Evolutionary conservation across 2,797 vertebrate genomes (phyloP).

Genomic region (Clangula hyemalis): DNA sequence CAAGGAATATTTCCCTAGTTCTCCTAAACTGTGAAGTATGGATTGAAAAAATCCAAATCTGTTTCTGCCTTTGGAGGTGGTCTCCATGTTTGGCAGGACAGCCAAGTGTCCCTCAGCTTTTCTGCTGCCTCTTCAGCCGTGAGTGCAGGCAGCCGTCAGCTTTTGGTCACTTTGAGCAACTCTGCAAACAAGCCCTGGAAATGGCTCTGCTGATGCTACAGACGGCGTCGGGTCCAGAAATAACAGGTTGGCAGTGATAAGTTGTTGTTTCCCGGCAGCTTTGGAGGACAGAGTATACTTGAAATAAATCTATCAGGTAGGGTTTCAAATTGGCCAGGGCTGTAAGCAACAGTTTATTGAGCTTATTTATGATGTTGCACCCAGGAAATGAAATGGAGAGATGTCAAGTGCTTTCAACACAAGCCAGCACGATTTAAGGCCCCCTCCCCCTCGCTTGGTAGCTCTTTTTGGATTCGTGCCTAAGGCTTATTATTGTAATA

Average conservation of each 20-base stretch:
- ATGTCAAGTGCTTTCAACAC: conserved; percentile 52
- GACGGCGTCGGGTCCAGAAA: not conserved
- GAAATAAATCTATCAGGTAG: conserved; percentile 61
- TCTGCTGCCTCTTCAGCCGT: not conserved
- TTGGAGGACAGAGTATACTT: conserved; percentile 43
- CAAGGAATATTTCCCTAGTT: not conserved
- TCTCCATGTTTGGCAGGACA: not conserved
- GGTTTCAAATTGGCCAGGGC: conserved; percentile 37
- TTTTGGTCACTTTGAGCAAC: not conserved
- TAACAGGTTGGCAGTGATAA: conserved; percentile 38
- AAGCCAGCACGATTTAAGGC: conserved; percentile 30
- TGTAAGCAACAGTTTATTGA: conserved; percentile 51
- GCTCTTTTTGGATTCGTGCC: conserved; percentile 24
- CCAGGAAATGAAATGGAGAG: conserved; percentile 64
- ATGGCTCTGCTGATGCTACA: not conserved
- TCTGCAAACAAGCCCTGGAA: not conserved
- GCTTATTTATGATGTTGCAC: conserved; percentile 64
- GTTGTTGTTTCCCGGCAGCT: conserved; percentile 49
- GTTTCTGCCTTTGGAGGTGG: not conserved
- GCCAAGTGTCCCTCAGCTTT: not conserved
- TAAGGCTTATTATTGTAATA: conserved; percentile 38
- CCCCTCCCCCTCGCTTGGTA: conserved; percentile 23
- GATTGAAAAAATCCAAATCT: not conserved
- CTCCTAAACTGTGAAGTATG: not conserved
- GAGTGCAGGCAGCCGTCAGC: not conserved